Percentiles rank a stretch among this genome's conserved stretches.
These are phyloP conservation scores for Apeira syringaria DNA, from an alignment of 2,888 invertebrate species.

Conservation along the genomic window DNA sequence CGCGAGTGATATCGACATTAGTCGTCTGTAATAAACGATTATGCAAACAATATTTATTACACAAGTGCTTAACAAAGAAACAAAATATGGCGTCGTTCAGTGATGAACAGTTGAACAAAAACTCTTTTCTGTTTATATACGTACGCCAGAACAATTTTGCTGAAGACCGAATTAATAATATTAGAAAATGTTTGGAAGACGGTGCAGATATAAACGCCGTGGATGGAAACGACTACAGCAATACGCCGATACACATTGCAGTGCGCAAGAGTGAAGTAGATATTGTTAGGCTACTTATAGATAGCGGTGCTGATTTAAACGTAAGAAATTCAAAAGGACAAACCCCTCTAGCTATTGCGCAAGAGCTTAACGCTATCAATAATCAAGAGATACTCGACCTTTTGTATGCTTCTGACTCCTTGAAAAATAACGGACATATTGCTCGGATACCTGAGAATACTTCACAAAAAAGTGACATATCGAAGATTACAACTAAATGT, in stretches of 20 bases:
- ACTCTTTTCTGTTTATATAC: slow-evolving; percentile 26
- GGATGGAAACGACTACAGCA: slow-evolving; percentile 32
- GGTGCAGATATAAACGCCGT: slow-evolving; percentile 37
- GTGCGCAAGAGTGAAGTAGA: slow-evolving; percentile 28
- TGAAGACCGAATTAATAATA: slow-evolving; percentile 25
- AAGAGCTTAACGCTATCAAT: slow-evolving; percentile 7
- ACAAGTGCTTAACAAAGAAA: background rate
- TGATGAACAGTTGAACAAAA: slow-evolving; percentile 25
- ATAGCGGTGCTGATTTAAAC: slow-evolving; percentile 27
- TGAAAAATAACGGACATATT: background rate
- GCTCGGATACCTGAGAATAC: background rate
- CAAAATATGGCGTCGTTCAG: slow-evolving; percentile 3
- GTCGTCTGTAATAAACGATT: slow-evolving; percentile 8
- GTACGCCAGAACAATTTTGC: slow-evolving; percentile 24
- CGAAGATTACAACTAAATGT: background rate
- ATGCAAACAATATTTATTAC: background rate
- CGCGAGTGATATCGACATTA: slow-evolving; percentile 1
- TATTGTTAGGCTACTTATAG: slow-evolving; percentile 29
- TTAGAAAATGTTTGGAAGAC: slow-evolving; percentile 24
- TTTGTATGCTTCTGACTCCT: background rate
- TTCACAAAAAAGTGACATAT: background rate
- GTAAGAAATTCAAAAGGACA: slow-evolving; percentile 26
- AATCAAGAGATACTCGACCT: slow-evolving; percentile 13
- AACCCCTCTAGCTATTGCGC: slow-evolving; percentile 33
- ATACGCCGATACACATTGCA: slow-evolving; percentile 37